Evolutionary conservation across 37 sponge, comb jelly and placozoan species (phyloP).

Genomic region (Chondrosia reniformis): DNA sequence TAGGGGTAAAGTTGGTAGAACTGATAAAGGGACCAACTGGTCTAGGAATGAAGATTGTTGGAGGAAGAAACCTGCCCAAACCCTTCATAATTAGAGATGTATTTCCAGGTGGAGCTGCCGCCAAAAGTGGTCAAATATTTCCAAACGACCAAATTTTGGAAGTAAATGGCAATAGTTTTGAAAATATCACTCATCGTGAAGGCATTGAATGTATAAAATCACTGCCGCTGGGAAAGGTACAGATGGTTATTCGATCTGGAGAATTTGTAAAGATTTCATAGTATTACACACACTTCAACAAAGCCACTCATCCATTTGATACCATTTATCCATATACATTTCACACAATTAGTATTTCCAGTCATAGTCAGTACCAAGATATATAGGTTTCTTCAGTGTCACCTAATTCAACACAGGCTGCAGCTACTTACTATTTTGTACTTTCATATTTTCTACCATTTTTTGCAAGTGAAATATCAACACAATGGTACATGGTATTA

Average conservation of each 20-base stretch:
- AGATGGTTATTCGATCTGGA: slow-evolving; percentile 35
- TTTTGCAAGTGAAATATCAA: no score
- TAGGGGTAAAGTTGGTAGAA: slow-evolving; percentile 51
- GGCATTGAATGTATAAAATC: slow-evolving; percentile 47
- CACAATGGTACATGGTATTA: no score
- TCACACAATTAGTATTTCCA: no score
- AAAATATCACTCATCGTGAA: slow-evolving; percentile 40
- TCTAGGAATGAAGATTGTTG: slow-evolving; percentile 66
- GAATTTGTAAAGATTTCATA: background rate
- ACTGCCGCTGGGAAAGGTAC: slow-evolving; percentile 64
- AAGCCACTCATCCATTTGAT: background rate
- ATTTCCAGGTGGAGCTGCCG: slow-evolving; percentile 74
- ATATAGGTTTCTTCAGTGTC: no score
- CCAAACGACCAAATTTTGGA: slow-evolving; percentile 66
- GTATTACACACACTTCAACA: background rate
- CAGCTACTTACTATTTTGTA: no score
- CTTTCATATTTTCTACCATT: no score
- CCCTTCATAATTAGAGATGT: slow-evolving; percentile 61
- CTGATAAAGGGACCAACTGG: slow-evolving; percentile 74
- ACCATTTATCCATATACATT: no score
- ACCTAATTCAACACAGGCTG: no score
- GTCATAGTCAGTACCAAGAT: no score
- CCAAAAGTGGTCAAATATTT: slow-evolving; percentile 59
- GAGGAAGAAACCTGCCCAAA: slow-evolving; percentile 32
- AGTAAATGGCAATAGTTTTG: slow-evolving; percentile 56